Base-by-base conservation (phyloP, 2,797 vertebrate species). In the Aphelocoma californica region DNA sequence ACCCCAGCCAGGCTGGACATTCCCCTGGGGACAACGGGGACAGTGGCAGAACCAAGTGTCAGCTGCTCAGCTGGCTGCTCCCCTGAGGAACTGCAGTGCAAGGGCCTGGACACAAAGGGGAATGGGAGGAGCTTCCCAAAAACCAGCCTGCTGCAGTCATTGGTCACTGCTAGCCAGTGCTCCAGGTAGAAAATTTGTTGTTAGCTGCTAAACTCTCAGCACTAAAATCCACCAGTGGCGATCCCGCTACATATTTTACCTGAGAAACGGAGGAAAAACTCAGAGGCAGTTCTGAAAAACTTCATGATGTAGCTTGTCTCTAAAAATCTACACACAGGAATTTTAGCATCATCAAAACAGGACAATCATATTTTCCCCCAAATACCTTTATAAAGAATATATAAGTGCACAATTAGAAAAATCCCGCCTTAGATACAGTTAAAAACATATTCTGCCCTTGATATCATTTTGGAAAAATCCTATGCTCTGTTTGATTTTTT, bases 331-430 rank as follows among this genome's bases (percentile, higher is more conserved):
- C 96, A 86, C 92, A 82, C 96, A 97, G 89, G 86, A 86, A 87
- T 85, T 92, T 94, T 57, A 95, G 90, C 88, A 11, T 92, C 82
- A 91, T 92, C 92, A 97, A 97, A 97, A 97, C 80, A 96, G 93
- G 91, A 96, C 95, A 95, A 83, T 69, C 81, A 31, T 75, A 71
- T 81, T 94, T 95, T 74, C 71, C 85, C 93, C 88, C 93, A 93
- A 97, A 96, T 95, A 97, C 86, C 81, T 95, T 90, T 98, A 97
- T 95, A 98, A 98, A 98, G 98, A 97, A 97, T 95, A 96, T 91
- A 96, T 94, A 97, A 97, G 96, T 97, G 96, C 96, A 97, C 93
- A 94, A 97, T 97, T 98, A 97, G 91, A 98, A 98, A 95, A 98
- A 97, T 94, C 96, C 89, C 86, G 96, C 93, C 96, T 97, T 96